Evolutionary conservation across 2,888 invertebrate species (phyloP), one percentile per base, ranked within the genome.

Genomic region (Metalampra italica): DNA sequence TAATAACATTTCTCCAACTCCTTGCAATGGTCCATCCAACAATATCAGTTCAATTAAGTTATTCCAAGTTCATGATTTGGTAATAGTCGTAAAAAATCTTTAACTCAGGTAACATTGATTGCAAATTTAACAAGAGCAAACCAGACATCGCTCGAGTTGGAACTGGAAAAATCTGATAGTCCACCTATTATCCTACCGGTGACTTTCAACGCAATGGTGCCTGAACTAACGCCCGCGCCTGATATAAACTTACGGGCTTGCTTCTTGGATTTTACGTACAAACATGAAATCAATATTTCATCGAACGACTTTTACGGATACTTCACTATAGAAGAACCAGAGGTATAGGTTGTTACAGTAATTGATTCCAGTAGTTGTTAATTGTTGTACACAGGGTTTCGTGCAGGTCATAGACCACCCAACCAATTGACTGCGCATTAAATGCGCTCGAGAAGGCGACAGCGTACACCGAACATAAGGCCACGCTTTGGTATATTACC

Each of bases 241-340:
- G 90, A 91, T 41, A 84, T 93, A 9, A 79, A 78, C 13, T 68
- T 92, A 39, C 77, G 89, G 53, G 91, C 91, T 46, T 92, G 92
- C 60, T 93, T 92, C 61, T 60, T 93, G 13, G 90, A 92, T 57
- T 91, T 79, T 54, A 72, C 86, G 0, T 93, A 92, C 54, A 70
- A 75, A 12, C 66, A 87, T 42, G 80, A 83, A n/a, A 75, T 93
- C 36, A 62, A 59, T 8, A 60, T 93, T 9, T 68, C 69, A 7
- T 91, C 92, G 50, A 75, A 78, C 29, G 80, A 88, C 30, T 78
- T 90, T 54, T 79, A 82, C 54, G 92, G 91, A 40, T 90, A 82
- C 62, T 90, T 86, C 53, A 77, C 72, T 38, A 52, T 90, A 12
- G 53, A 73, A 22, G 78, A 82, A 14, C 74, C 78, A 50, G 55